Percentiles rank a stretch among this genome's conserved stretches.
These are phyloP conservation scores for Caenorhabditis wallacei DNA, from an alignment of 2,888 invertebrate genomes.

Conservation along the genomic window DNA sequence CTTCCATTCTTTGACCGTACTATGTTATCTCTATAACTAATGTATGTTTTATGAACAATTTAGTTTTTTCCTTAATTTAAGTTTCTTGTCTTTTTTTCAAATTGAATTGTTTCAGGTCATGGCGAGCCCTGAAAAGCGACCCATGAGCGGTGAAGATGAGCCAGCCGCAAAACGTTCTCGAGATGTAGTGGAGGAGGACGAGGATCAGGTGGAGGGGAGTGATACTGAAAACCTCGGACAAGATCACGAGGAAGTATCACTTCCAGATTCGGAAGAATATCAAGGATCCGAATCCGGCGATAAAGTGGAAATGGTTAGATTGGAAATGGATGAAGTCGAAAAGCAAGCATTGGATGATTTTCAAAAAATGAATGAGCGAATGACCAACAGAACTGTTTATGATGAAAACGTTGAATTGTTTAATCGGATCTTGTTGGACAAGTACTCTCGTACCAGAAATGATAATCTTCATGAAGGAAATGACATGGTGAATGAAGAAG, in stretches of 20 bases:
- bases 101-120: neutral
- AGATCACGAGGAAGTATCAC: neutral
- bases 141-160: neutral
- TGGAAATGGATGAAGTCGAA: neutral
- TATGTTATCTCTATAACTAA: conserved; percentile 5
- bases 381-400: too few species aligned
- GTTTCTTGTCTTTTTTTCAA: neutral
- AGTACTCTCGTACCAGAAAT: too few species aligned
- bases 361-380: too few species aligned
- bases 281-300: neutral
- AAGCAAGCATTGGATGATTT: too few species aligned
- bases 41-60: conserved; percentile 8
- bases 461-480: too few species aligned
- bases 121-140: neutral
- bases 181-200: neutral
- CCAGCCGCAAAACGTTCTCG: neutral
- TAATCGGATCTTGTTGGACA: too few species aligned
- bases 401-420: too few species aligned
- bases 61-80: neutral
- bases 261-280: neutral
- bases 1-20: neutral
- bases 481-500: too few species aligned
- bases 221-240: neutral
- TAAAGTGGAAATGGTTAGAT: neutral
- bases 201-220: neutral